A percentile compares a stretch with the other conserved stretches of the same genome.
These are phyloP conservation scores for Enteromius thamalakanensis DNA, from an alignment of 2,797 vertebrate species.

Conservation along the genomic window DNA sequence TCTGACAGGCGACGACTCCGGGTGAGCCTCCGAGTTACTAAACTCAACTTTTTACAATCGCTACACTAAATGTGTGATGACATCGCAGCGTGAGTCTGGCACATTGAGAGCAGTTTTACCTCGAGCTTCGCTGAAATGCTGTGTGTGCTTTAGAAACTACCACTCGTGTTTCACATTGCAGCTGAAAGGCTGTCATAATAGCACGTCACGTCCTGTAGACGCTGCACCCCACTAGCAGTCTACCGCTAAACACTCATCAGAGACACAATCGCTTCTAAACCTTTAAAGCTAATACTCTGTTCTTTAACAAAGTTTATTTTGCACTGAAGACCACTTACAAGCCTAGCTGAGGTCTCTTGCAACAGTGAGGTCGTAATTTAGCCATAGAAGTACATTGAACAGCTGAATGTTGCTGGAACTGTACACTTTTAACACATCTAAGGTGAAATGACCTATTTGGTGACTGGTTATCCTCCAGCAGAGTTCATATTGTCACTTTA, in stretches of 20 bases:
- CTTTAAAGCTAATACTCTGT: background rate
- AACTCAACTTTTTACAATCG: slow-evolving; percentile 58
- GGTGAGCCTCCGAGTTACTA: slow-evolving; percentile 59
- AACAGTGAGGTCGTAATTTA: background rate
- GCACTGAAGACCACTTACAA: background rate
- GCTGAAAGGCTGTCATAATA: slow-evolving; percentile 57
- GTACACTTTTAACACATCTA: background rate
- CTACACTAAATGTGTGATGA: slow-evolving; percentile 57
- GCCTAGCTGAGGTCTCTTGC: background rate
- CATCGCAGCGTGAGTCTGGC: slow-evolving; percentile 53
- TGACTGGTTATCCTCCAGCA: background rate
- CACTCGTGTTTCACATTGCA: slow-evolving; percentile 51
- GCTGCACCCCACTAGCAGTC: slow-evolving; percentile 24
- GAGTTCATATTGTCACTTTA: background rate
- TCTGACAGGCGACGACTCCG: slow-evolving; percentile 59
- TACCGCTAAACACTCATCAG: slow-evolving; percentile 44
- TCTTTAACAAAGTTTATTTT: background rate
- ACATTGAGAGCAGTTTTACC: slow-evolving; percentile 52
- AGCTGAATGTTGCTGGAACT: background rate
- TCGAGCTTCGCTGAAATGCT: slow-evolving; percentile 45
- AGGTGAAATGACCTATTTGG: background rate
- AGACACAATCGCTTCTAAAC: background rate
- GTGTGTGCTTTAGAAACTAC: slow-evolving; percentile 20
- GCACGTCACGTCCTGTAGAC: slow-evolving; percentile 30
- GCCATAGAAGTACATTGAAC: background rate